Percentiles rank a stretch among this genome's conserved stretches.
These are phyloP conservation scores for Metalampra italica DNA, from an alignment of 2,888 invertebrate species.

Conservation along the genomic window DNA sequence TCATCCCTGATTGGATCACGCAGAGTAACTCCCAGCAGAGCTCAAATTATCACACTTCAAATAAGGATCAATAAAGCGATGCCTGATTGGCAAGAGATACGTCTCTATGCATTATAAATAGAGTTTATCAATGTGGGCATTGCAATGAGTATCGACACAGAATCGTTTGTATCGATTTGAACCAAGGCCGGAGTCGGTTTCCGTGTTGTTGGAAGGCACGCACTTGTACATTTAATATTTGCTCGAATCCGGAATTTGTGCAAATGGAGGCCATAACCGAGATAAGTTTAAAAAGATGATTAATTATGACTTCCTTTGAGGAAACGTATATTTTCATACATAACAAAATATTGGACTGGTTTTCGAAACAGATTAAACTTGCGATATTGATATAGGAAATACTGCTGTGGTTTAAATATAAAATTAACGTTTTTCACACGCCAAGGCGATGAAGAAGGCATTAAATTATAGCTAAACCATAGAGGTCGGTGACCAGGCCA, in stretches of 20 bases:
- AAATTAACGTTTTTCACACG: neutral
- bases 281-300: slow-evolving; percentile 58
- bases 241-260: slow-evolving; percentile 60
- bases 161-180: slow-evolving; percentile 25
- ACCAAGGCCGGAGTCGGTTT: slow-evolving; percentile 35
- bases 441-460: neutral
- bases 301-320: slow-evolving; percentile 60
- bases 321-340: slow-evolving; percentile 27
- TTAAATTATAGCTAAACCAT: too few relatives aligned
- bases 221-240: slow-evolving; percentile 21
- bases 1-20: too few relatives aligned
- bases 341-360: neutral
- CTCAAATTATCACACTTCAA: too few relatives aligned
- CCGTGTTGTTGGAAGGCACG: slow-evolving; percentile 36
- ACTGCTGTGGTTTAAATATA: neutral
- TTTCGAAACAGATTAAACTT: neutral
- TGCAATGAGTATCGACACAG: neutral
- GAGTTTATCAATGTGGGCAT: neutral
- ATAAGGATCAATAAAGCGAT: too few relatives aligned
- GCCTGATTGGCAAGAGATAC: too few relatives aligned
- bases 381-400: slow-evolving; percentile 4
- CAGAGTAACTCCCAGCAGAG: too few relatives aligned
- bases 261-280: slow-evolving; percentile 40
- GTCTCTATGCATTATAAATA: too few relatives aligned
- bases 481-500: too few relatives aligned